Conservation (phyloP, 2,797 vertebrate genomes). For the Sphaeramia orbicularis region DNA sequence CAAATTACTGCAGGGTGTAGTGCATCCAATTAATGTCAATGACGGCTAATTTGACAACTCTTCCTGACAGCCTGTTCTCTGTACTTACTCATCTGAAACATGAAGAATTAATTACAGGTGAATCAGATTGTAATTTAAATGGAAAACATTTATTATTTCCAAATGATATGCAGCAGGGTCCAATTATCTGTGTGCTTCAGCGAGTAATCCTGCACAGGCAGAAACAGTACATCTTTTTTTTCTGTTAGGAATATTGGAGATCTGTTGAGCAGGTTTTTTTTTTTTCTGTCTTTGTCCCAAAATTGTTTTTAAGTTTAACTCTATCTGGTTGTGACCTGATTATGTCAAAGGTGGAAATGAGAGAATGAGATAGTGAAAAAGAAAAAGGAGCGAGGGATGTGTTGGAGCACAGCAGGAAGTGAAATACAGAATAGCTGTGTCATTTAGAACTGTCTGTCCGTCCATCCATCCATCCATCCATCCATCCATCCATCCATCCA, state of each 20-base stretch:
- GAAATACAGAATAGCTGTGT: too few species aligned
- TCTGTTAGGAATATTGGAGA: not conserved
- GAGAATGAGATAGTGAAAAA: constrained; percentile 5
- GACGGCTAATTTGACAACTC: constrained; percentile 75
- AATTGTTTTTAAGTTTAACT: constrained; percentile 36
- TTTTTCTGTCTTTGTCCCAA: not conserved
- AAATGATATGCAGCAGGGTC: constrained; percentile 30
- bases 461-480: too few species aligned
- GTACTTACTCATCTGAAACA: constrained; percentile 74
- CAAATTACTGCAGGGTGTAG: constrained; percentile 73
- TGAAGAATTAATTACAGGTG: constrained; percentile 73
- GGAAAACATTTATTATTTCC: constrained; percentile 51
- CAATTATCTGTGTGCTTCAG: constrained; percentile 31
- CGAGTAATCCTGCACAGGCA: constrained; percentile 19
- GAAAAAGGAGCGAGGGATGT: too few species aligned
- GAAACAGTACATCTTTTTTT: not conserved
- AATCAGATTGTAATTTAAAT: constrained; percentile 63
- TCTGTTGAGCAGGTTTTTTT: not conserved
- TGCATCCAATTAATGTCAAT: constrained; percentile 81
- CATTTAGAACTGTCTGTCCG: too few species aligned
- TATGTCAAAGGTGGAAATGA: constrained; percentile 38
- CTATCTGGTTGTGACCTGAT: constrained; percentile 27
- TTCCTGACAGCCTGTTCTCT: constrained; percentile 65
- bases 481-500: too few species aligned
- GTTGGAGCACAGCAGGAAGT: too few species aligned